Conservation (phyloP, 2,888 invertebrate species). For the Drosophila dives region DNA sequence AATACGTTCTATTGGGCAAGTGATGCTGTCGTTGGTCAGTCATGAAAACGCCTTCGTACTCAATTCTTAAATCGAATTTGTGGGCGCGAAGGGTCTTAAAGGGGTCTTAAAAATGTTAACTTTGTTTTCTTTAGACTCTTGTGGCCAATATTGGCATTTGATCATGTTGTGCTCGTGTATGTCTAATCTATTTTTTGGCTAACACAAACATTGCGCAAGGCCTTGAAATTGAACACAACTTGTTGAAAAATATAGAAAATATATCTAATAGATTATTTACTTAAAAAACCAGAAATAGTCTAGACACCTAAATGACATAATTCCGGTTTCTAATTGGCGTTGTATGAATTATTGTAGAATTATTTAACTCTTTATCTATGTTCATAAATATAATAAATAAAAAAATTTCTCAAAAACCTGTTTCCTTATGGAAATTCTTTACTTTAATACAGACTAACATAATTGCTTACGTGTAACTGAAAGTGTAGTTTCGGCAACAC, state of each 20-base stretch:
- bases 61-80: slow-evolving; percentile 7
- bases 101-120: slow-evolving; percentile 21
- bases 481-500: neutral
- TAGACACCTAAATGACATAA: slow-evolving; percentile 1
- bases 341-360: neutral
- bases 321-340: neutral
- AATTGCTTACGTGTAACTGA: neutral
- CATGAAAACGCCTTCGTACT: neutral
- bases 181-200: slow-evolving; percentile 14
- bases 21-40: slow-evolving; percentile 19
- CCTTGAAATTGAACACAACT: slow-evolving; percentile 31
- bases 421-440: neutral
- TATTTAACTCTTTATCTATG: neutral
- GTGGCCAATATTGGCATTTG: slow-evolving; percentile 20
- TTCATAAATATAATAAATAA: neutral
- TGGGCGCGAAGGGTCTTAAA: slow-evolving; percentile 31
- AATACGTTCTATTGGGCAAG: slow-evolving; percentile 19
- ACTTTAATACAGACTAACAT: neutral
- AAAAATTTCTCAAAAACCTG: neutral
- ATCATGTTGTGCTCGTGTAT: slow-evolving; percentile 20
- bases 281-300: neutral
- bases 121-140: slow-evolving; percentile 26
- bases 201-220: slow-evolving; percentile 38
- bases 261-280: neutral
- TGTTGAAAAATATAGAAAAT: slow-evolving; percentile 17